phyloP scores from a whole-genome alignment of 1,140 invertebrate genomes.

The Goniozus legneri region DNA sequence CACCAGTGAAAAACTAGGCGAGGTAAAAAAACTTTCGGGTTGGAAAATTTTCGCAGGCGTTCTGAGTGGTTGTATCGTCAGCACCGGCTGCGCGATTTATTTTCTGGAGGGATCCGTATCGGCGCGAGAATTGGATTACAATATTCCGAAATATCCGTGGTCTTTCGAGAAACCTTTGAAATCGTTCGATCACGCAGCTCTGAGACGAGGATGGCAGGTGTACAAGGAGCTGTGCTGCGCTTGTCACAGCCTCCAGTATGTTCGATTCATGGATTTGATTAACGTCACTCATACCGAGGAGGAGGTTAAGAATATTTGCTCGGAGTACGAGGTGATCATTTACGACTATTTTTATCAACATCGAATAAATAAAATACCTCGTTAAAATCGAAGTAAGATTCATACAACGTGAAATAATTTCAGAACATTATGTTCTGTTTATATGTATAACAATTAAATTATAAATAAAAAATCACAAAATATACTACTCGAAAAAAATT shows the following conservation, averaged over 20 bases:
- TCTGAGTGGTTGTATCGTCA: too few species aligned
- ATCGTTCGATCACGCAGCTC: constrained; percentile 80
- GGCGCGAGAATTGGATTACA: not conserved
- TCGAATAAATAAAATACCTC: too few species aligned
- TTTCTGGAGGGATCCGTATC: constrained; percentile 24
- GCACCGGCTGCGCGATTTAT: too few species aligned
- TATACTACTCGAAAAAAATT: too few species aligned
- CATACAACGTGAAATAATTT: too few species aligned
- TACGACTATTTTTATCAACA: too few species aligned
- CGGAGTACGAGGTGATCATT: constrained; percentile 72
- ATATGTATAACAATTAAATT: not conserved
- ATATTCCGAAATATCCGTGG: constrained; percentile 81
- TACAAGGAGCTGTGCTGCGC: constrained; percentile 97
- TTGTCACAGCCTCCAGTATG: constrained; percentile 90
- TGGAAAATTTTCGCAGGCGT: too few species aligned
- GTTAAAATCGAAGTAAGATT: too few species aligned
- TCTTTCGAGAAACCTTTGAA: constrained; percentile 71
- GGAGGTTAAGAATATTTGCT: constrained; percentile 88
- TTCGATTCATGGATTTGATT: constrained; percentile 88
- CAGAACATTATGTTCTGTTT: not conserved
- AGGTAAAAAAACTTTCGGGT: too few species aligned
- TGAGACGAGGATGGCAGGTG: constrained; percentile 92
- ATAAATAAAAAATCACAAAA: not conserved
- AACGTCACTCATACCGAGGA: constrained; percentile 82
- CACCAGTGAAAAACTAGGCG: too few species aligned